phyloP scores from a whole-genome alignment of 2,113 vertebrate species.

The Trichechus manatus region DNA sequence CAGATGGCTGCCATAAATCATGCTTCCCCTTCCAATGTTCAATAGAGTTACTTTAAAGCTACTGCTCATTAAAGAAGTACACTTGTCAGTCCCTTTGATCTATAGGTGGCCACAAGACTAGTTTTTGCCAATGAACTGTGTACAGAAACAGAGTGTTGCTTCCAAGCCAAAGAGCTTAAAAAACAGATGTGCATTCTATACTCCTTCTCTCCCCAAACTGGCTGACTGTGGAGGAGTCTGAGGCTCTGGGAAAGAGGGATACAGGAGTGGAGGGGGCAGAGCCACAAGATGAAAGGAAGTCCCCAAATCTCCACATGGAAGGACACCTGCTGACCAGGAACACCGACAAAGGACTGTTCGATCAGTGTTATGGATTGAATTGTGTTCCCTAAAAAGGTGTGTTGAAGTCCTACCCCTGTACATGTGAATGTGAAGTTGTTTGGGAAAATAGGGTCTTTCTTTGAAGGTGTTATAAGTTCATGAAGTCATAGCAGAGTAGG shows the following conservation, averaged over 20 bases:
- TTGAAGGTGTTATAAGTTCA: not conserved
- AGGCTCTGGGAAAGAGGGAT: not conserved
- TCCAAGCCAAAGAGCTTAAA: not conserved
- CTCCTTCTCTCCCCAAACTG: not conserved
- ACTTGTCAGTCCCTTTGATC: not conserved
- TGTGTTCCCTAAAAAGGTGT: not conserved
- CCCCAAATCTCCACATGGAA: not conserved
- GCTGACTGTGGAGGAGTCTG: not conserved
- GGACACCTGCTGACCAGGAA: not conserved
- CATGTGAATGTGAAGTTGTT: too few relatives aligned
- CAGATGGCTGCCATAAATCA: not conserved
- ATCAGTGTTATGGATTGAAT: not conserved
- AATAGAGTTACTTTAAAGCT: not conserved
- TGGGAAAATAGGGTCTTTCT: not conserved
- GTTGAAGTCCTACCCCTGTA: not conserved
- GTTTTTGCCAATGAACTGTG: not conserved
- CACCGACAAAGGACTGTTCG: not conserved
- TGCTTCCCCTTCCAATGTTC: not conserved
- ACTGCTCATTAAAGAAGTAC: not conserved
- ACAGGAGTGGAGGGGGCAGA: not conserved
- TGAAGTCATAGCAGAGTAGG: not conserved
- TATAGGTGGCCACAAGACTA: not conserved
- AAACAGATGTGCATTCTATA: rapidly evolving
- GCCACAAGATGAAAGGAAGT: not conserved
- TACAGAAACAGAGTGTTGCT: not conserved